Evolutionary conservation across 2,797 vertebrate genomes (phyloP).

Genomic region (Pantherophis alleghaniensis): DNA sequence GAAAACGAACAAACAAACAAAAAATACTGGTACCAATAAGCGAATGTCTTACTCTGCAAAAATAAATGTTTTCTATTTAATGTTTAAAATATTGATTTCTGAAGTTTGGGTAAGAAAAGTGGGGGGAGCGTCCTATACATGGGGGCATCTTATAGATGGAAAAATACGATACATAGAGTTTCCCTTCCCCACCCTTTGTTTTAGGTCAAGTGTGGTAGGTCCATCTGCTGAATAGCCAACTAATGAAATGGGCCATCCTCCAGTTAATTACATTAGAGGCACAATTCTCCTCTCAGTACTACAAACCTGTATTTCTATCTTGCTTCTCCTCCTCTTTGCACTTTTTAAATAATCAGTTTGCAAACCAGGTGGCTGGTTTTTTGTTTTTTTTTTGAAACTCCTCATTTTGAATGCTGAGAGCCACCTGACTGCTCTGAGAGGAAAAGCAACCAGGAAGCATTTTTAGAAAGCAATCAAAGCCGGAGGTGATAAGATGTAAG

Average conservation of each 20-base stretch:
- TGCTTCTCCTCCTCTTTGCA: background rate
- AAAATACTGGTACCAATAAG: too few species aligned
- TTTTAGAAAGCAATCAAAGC: background rate
- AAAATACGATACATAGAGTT: conserved; percentile 40
- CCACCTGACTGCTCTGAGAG: conserved; percentile 12
- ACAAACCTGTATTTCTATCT: conserved; percentile 20
- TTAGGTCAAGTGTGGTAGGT: conserved; percentile 38
- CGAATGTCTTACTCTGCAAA: too few species aligned
- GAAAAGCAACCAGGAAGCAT: conserved; percentile 39
- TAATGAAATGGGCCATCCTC: conserved; percentile 26
- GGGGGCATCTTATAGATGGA: too few species aligned
- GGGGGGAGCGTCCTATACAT: too few species aligned
- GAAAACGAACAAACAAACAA: too few species aligned
- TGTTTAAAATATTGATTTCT: too few species aligned
- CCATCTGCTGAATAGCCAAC: conserved; percentile 52
- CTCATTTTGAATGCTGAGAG: conserved; percentile 36
- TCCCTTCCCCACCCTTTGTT: conserved; percentile 57
- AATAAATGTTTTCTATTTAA: too few species aligned
- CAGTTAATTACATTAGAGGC: conserved; percentile 54
- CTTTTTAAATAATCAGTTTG: conserved; percentile 42
- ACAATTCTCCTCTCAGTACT: background rate
- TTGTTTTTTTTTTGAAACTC: conserved; percentile 45
- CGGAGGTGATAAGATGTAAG: conserved; percentile 27
- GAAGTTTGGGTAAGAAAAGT: too few species aligned
- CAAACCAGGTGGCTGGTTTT: background rate